Conservation (phyloP, 1,140 invertebrate species). For the Aphelenchoides avenae region DNA sequence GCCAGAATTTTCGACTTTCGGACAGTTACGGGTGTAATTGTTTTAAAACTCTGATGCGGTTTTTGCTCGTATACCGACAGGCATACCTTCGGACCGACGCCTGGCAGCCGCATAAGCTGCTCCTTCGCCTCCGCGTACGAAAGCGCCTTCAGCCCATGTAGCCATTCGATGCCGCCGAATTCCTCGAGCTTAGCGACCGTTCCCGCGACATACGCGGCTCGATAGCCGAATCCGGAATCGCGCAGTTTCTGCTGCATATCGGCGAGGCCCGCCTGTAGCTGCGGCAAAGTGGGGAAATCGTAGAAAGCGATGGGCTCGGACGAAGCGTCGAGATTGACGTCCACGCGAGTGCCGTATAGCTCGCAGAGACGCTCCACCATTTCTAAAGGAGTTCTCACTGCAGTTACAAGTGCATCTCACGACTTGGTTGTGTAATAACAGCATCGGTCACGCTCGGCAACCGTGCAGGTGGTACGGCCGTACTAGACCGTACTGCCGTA, state of each 20-base stretch:
- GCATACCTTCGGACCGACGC: slow-evolving; percentile 39
- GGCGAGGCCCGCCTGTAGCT: slow-evolving; percentile 62
- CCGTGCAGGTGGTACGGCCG: too few relatives aligned
- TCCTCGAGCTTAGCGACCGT: slow-evolving; percentile 22
- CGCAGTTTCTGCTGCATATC: slow-evolving; percentile 69
- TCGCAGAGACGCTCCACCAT: slow-evolving; percentile 86
- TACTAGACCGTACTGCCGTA: too few relatives aligned
- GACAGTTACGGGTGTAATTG: too few relatives aligned
- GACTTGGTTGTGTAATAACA: too few relatives aligned
- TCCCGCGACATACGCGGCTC: slow-evolving; percentile 75
- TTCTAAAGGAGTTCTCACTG: too few relatives aligned
- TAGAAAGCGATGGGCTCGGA: slow-evolving; percentile 70
- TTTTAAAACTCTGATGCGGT: too few relatives aligned
- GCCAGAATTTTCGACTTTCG: too few relatives aligned
- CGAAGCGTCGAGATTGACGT: slow-evolving; percentile 61
- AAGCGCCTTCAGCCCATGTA: slow-evolving; percentile 3
- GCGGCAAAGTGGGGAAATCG: slow-evolving; percentile 74
- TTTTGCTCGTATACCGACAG: too few relatives aligned
- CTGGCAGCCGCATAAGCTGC: slow-evolving; percentile 21
- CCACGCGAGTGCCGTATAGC: slow-evolving; percentile 71
- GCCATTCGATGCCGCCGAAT: slow-evolving; percentile 25
- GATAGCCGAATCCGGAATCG: slow-evolving; percentile 74
- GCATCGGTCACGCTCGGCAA: too few relatives aligned
- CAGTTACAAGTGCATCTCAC: too few relatives aligned
- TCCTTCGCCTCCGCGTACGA: slow-evolving; percentile 26